Conservation (phyloP, 2,797 vertebrate species). For the Pagetopsis macropterus region DNA sequence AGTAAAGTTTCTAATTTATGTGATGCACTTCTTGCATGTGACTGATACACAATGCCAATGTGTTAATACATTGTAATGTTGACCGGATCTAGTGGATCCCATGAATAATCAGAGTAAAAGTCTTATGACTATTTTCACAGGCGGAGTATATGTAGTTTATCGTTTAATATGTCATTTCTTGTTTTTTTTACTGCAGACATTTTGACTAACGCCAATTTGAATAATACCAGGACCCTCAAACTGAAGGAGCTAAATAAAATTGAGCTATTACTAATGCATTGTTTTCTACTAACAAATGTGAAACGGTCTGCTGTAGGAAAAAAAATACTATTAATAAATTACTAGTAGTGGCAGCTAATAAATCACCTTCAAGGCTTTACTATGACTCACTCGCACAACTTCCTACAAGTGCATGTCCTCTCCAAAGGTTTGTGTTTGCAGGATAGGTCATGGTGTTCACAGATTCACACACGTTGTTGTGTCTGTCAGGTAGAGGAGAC, state of each 20-base stretch:
- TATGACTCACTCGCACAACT: background rate
- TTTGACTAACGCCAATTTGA: background rate
- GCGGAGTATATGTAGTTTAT: too few relatives aligned
- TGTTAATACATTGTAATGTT: too few relatives aligned
- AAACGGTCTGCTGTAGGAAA: background rate
- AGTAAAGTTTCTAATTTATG: too few relatives aligned
- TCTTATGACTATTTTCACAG: too few relatives aligned
- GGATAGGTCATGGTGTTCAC: constrained; percentile 41
- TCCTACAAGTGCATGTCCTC: constrained; percentile 10
- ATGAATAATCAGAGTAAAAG: too few relatives aligned
- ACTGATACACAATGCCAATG: too few relatives aligned
- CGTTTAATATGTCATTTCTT: too few relatives aligned
- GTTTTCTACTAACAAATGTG: background rate
- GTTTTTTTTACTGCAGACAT: too few relatives aligned
- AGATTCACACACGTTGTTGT: constrained; percentile 26
- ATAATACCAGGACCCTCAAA: background rate
- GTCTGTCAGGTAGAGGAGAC: constrained; percentile 55
- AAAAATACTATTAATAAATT: too few relatives aligned
- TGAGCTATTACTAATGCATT: background rate
- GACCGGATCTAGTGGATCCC: too few relatives aligned
- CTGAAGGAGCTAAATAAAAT: constrained; percentile 2
- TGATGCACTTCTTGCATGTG: too few relatives aligned
- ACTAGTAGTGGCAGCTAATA: background rate
- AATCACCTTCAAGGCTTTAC: constrained; percentile 11
- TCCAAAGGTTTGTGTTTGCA: constrained; percentile 11